Percentiles rank a stretch among this genome's conserved stretches.
These are phyloP conservation scores for Lasius fuliginosus DNA, from an alignment of 2,888 invertebrate genomes.

Conservation along the genomic window DNA sequence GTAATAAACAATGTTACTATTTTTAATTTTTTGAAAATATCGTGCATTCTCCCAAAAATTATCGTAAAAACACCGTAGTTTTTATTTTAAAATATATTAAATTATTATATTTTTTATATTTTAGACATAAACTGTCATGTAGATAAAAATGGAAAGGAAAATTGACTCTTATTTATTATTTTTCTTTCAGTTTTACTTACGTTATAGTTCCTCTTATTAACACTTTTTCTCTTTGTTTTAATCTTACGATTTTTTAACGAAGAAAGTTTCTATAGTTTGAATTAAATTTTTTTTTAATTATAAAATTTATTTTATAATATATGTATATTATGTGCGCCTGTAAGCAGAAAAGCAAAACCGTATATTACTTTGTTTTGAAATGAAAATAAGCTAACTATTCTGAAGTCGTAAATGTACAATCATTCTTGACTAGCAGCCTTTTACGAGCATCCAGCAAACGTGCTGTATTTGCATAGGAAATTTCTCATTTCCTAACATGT, in stretches of 20 bases:
- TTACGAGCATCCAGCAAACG: constrained; percentile 9
- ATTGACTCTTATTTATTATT: background rate
- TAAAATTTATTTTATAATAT: constrained; percentile 14
- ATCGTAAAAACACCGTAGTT: background rate
- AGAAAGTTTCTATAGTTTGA: background rate
- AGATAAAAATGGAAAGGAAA: background rate
- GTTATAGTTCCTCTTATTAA: background rate
- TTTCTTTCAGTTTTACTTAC: too few relatives aligned
- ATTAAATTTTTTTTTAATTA: background rate
- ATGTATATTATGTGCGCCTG: background rate
- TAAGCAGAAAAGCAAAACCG: background rate
- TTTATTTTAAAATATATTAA: constrained; percentile 9
- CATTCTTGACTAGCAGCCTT: constrained; percentile 12
- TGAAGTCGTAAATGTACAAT: constrained; percentile 10
- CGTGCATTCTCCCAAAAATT: background rate
- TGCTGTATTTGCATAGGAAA: constrained; percentile 50
- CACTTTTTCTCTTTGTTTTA: background rate
- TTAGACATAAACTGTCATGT: background rate
- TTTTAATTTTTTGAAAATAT: background rate
- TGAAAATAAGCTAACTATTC: background rate
- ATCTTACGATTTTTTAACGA: background rate
- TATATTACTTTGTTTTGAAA: background rate
- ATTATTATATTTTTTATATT: background rate
- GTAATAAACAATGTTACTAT: background rate
- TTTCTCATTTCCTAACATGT: constrained; percentile 46